These are phyloP conservation scores for Priocnemis perturbator DNA, from an alignment of 2,888 invertebrate genomes.

Conservation along the genomic window DNA sequence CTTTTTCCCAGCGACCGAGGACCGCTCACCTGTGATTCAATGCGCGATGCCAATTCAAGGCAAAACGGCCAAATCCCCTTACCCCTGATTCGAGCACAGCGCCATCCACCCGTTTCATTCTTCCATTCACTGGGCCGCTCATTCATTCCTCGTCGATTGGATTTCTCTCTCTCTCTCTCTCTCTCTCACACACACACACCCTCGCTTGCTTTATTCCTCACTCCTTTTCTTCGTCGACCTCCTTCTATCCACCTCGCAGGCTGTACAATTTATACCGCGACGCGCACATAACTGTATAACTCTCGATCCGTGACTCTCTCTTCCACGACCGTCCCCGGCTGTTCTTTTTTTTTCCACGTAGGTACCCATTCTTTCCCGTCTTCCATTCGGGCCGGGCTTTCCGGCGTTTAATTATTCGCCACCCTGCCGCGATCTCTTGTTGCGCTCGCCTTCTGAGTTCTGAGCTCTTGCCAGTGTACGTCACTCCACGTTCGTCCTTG, in stretches of 20 bases:
- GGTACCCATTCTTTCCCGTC: neutral
- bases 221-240: neutral
- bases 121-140: conserved; percentile 1
- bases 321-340: neutral
- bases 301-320: neutral
- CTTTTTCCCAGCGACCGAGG: no score
- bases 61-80: conserved; percentile 24
- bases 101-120: no score
- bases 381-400: conserved; percentile 8
- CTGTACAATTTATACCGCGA: no score
- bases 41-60: conserved; percentile 6
- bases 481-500: no score
- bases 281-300: neutral
- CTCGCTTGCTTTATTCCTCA: neutral
- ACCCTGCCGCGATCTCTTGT: neutral
- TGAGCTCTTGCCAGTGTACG: no score
- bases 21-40: conserved; percentile 5
- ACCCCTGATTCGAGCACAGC: neutral
- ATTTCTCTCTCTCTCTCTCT: conserved; percentile 11
- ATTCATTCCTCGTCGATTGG: conserved; percentile 26
- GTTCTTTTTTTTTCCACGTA: neutral
- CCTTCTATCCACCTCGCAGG: no score
- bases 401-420: conserved; percentile 22
- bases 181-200: neutral
- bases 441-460: neutral